These are phyloP conservation scores for Venustoraphidia nigricollis DNA, from an alignment of 2,888 invertebrate genomes.

Conservation along the genomic window DNA sequence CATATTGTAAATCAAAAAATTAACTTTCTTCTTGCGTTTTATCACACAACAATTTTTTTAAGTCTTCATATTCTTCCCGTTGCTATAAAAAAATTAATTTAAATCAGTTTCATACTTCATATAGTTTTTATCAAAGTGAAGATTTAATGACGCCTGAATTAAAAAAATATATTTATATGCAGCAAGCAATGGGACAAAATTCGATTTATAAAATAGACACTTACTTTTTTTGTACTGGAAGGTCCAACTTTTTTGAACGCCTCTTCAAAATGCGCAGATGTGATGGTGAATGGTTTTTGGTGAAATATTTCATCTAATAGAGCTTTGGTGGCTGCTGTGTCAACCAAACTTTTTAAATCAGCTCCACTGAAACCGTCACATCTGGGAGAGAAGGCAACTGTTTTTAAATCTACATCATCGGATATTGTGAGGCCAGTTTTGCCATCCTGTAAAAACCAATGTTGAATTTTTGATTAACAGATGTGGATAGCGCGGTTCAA, in stretches of 20 bases:
- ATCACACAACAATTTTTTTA: too few species aligned
- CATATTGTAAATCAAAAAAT: too few species aligned
- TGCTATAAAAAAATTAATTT: too few species aligned
- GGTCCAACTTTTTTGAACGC: slow-evolving; percentile 72
- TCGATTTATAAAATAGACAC: background rate
- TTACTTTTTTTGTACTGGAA: slow-evolving; percentile 64
- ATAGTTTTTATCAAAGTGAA: too few species aligned
- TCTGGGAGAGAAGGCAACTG: slow-evolving; percentile 47
- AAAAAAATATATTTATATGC: too few species aligned
- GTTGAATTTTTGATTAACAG: too few species aligned
- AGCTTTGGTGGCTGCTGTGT: slow-evolving; percentile 72
- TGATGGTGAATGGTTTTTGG: background rate
- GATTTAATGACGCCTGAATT: too few species aligned
- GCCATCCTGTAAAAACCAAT: slow-evolving; percentile 44
- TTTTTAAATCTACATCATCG: slow-evolving; percentile 58
- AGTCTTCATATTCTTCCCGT: too few species aligned
- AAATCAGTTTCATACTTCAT: too few species aligned
- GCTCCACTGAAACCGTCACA: slow-evolving; percentile 83
- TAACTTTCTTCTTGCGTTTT: too few species aligned
- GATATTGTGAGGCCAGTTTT: slow-evolving; percentile 55
- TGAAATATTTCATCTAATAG: slow-evolving; percentile 55
- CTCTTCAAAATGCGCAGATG: slow-evolving; percentile 50
- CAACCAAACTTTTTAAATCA: slow-evolving; percentile 77
- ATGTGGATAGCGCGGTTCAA: too few species aligned
- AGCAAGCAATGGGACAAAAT: background rate